Percentiles rank a stretch among this genome's conserved stretches.
Conservation (phyloP, 1,140 invertebrate species). For the Cydia splendana region DNA sequence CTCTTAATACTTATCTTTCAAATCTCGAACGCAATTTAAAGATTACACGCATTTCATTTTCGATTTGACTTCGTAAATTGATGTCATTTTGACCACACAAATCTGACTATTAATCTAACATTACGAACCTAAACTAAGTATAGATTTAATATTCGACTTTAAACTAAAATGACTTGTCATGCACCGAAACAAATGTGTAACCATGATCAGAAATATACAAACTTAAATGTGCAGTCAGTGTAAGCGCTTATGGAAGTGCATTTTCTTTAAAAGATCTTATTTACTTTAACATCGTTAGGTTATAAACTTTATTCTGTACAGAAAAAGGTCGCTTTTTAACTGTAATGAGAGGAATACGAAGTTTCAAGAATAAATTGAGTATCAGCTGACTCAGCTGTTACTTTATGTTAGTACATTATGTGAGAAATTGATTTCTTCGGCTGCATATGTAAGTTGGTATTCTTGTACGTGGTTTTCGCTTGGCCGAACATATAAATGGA, state of each 20-base stretch:
- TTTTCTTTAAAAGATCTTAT: neutral
- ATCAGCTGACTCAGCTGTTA: no score
- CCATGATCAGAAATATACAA: slow-evolving; percentile 13
- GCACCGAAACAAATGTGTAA: slow-evolving; percentile 11
- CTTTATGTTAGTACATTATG: no score
- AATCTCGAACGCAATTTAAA: no score
- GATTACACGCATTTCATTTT: no score
- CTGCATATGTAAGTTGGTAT: slow-evolving; percentile 22
- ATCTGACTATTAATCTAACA: neutral
- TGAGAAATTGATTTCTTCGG: neutral
- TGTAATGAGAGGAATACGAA: no score
- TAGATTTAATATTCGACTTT: neutral
- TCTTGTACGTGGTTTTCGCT: slow-evolving; percentile 19
- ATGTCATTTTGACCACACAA: neutral
- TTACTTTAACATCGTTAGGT: neutral
- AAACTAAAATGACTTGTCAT: slow-evolving; percentile 15
- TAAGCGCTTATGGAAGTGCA: no score
- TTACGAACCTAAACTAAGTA: neutral
- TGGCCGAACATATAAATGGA: neutral
- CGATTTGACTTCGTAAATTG: no score
- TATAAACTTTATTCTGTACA: no score
- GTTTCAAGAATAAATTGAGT: no score
- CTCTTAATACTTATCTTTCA: no score
- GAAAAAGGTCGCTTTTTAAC: no score
- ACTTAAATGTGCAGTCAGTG: neutral